Base-by-base conservation (phyloP, 2,888 invertebrate species). In the Drosophila seclusa region DNA sequence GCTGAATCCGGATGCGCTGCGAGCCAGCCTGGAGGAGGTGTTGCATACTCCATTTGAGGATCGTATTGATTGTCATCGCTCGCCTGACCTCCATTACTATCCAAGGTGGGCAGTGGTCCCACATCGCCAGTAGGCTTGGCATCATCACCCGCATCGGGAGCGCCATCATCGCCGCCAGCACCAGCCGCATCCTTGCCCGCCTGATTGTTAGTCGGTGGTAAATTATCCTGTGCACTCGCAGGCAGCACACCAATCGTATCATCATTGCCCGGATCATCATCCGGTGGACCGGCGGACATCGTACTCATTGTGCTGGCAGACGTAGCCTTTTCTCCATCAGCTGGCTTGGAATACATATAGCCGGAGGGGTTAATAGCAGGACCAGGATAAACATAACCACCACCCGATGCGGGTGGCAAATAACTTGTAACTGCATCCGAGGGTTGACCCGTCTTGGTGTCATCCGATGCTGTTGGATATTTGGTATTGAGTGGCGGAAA, bases 11-110 rank as follows among this genome's bases (percentile, higher is more conserved):
- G 89, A 69, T 92, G 91, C 7, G 86, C 78, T 36, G 91, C 90
- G 7, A 92, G 59, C 89, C 91, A 92, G 7, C 91, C 91, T 0
- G 92, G 93, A 0, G 92, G 93, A n/a, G 92, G 93, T 45, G 92
- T 92, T 2, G 92, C 89, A 72, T 92, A 92, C 55, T 92, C 92
- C 75, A 91, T 91, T 21, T 67, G 87, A 1, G 90, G 89, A 67
- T 91, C 87, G 69, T 92, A 92, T 10, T 80, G 87, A 57, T 83
- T 75, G 52, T 83, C 83, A 38, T 82, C 79, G n/a, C 75, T 70
- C 21, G 78, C 61, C 8, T 62, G 73, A 21, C 81, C 62, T 32
- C 78, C 79, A 59, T 72, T 63, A 10, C 75, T 75, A 18, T 78
- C 77, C 6, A 82, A 29, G 0, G 77, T 34, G 18, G 85, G 89